Conservation (phyloP, 2,888 invertebrate genomes). For the Zaprionus lineosus region DNA sequence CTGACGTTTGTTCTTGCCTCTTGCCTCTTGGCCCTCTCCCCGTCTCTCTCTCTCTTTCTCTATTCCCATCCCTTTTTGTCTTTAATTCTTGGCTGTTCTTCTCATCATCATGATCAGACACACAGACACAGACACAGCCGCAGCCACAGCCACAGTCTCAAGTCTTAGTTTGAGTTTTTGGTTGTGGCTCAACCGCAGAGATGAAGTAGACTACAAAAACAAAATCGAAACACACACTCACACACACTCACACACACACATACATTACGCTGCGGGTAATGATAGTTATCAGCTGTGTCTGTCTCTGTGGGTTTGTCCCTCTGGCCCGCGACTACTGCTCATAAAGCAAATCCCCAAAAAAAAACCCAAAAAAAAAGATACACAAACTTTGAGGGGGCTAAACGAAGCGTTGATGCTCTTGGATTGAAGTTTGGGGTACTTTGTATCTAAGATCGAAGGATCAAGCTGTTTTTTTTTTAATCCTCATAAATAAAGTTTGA, state of each 20-base stretch:
- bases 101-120: slow-evolving; percentile 30
- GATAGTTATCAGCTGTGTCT: slow-evolving; percentile 73
- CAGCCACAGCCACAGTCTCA: slow-evolving; percentile 11
- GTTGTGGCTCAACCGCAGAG: slow-evolving; percentile 49
- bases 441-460: too few species aligned
- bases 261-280: slow-evolving; percentile 64
- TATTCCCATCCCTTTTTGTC: slow-evolving; percentile 29
- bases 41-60: slow-evolving; percentile 3
- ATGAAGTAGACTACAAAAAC: slow-evolving; percentile 47
- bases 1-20: slow-evolving; percentile 66
- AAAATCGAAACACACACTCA: slow-evolving; percentile 34
- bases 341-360: slow-evolving; percentile 49
- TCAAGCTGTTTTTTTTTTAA: too few species aligned
- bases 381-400: slow-evolving; percentile 1
- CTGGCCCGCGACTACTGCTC: slow-evolving; percentile 60
- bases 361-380: slow-evolving; percentile 9
- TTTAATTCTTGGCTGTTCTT: slow-evolving; percentile 12
- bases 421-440: too few species aligned
- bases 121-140: slow-evolving; percentile 20
- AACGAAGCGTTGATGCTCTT: slow-evolving; percentile 28
- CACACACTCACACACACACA: slow-evolving; percentile 17
- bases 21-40: slow-evolving; percentile 28
- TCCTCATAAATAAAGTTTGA: too few species aligned
- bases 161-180: not conserved
- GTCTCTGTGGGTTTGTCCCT: slow-evolving; percentile 30